A percentile compares a stretch with the other conserved stretches of the same genome.
Evolutionary conservation across 2,888 invertebrate species (phyloP).

Genomic region (Amphiduros pacificus): DNA sequence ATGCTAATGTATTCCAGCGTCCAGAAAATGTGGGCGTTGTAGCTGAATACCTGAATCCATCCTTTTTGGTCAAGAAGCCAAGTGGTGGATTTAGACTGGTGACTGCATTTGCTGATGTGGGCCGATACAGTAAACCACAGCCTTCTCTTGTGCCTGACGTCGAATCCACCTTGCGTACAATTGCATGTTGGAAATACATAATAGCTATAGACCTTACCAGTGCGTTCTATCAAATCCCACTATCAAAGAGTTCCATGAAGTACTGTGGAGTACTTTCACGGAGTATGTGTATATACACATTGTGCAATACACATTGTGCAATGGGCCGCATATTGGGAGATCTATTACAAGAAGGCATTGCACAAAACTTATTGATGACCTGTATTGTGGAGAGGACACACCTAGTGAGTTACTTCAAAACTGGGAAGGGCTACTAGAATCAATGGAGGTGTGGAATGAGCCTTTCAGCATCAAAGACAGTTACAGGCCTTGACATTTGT

Average conservation of each 20-base stretch:
- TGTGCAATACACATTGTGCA: too few species aligned
- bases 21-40: slow-evolving; percentile 12
- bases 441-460: background rate
- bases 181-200: background rate
- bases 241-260: background rate
- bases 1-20: slow-evolving; percentile 3
- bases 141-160: background rate
- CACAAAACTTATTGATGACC: background rate
- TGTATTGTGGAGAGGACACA: background rate
- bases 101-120: background rate
- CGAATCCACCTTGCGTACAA: background rate
- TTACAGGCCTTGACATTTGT: background rate
- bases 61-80: background rate
- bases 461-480: background rate
- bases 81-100: background rate
- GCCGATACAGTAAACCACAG: background rate
- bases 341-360: too few species aligned
- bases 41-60: slow-evolving; percentile 14
- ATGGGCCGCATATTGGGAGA: too few species aligned
- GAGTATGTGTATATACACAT: background rate
- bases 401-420: background rate
- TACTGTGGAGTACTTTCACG: background rate
- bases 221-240: background rate
- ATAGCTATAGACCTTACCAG: background rate
- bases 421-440: background rate